Evolutionary conservation across 2,113 vertebrate species (phyloP), one percentile per base, ranked within the genome.

Genomic region (Otocyon megalotis): DNA sequence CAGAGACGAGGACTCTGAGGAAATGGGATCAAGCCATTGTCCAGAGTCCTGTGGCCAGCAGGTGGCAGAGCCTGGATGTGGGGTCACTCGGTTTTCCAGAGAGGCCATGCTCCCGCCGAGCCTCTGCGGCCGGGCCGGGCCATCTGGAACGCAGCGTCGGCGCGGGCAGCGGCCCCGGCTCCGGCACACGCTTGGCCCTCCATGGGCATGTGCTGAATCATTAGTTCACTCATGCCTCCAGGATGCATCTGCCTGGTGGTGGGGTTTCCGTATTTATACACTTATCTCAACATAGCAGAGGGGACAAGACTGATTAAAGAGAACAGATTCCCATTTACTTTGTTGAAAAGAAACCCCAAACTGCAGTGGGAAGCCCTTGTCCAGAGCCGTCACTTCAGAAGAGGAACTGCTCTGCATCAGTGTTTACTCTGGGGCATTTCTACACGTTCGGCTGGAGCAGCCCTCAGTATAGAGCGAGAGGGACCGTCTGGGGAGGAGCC

Each of bases 161-260:
- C 3, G 19, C 0, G 2, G 8, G 28, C n/a, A 5, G n/a, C 50
- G 53, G n/a, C 24, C 30, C 5, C 11, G 0, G 1, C 0, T 8
- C n/a, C 8, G 77, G 6, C 7, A 19, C 72, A 9, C 8, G 19
- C 22, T 0, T 32, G 62, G 20, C 58, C 2, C 48, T 67, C 10
- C 22, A 54, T 26, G 4, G 24, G 11, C 30, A 22, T 20, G 19
- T 35, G n/a, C 5, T 14, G 67, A 58, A 2, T 77, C 35, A 28
- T 20, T n/a, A 17, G 35, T 35, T 26, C 50, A 3, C 17, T 48
- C 20, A 0, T 1, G 11, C 22, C 30, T 13, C 12, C 26, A 2
- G 11, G 15, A 22, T 9, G 26, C 15, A 1, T 5, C 50, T n/a
- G 22, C 1, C 1, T 16, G 4, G 28, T 6, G 4, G 32, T 22